Conservation (phyloP, 2,888 invertebrate genomes). For the Calliphora vomitoria region DNA sequence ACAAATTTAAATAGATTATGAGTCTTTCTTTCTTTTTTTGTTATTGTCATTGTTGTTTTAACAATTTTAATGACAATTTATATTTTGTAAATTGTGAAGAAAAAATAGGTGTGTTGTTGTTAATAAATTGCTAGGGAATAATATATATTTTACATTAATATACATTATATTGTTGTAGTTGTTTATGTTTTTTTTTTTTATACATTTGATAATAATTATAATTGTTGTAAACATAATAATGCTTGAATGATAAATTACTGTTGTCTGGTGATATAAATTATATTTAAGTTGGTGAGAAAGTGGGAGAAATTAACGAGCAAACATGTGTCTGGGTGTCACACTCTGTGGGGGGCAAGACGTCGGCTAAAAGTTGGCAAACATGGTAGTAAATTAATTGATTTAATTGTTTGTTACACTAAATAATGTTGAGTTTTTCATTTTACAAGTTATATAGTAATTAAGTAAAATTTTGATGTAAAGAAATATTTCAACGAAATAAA, state of each 20-base stretch:
- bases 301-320: slow-evolving; percentile 25
- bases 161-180: neutral
- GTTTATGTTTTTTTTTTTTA: neutral
- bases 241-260: slow-evolving; percentile 62
- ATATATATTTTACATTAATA: slow-evolving; percentile 42
- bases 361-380: slow-evolving; percentile 16
- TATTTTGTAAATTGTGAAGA: slow-evolving; percentile 36
- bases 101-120: slow-evolving; percentile 35
- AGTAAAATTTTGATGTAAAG: no score
- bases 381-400: slow-evolving; percentile 40
- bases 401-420: slow-evolving; percentile 27
- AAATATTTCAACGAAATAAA: no score
- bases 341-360: no score
- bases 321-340: neutral
- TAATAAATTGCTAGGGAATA: slow-evolving; percentile 62
- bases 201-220: slow-evolving; percentile 48
- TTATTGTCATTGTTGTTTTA: slow-evolving; percentile 40
- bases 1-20: slow-evolving; percentile 61
- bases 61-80: slow-evolving; percentile 61
- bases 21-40: slow-evolving; percentile 16
- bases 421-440: neutral
- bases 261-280: slow-evolving; percentile 53
- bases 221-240: slow-evolving; percentile 59
- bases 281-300: slow-evolving; percentile 26
- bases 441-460: neutral